These are phyloP conservation scores for Fabriciana adippe DNA, from an alignment of 2,888 invertebrate genomes.

Conservation along the genomic window DNA sequence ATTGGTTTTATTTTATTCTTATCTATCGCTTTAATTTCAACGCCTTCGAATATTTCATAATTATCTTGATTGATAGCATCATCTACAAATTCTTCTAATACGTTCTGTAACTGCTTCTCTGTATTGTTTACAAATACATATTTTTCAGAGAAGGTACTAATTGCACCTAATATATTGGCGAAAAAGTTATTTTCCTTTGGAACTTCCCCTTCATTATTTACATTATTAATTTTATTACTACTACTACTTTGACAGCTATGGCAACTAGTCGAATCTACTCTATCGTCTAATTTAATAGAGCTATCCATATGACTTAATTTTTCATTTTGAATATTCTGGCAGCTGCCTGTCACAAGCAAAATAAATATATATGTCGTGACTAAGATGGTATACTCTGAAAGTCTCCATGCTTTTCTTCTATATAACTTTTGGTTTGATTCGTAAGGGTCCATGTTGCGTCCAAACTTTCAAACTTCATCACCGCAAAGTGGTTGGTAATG, in stretches of 20 bases:
- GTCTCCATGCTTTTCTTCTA: conserved; percentile 63
- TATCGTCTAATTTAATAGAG: conserved; percentile 64
- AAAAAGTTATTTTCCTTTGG: conserved; percentile 46
- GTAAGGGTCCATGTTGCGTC: conserved; percentile 61
- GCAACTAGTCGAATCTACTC: conserved; percentile 69
- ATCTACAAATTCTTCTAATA: conserved; percentile 82
- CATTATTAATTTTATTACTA: conserved; percentile 47
- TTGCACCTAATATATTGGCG: conserved; percentile 57
- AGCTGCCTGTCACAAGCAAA: conserved; percentile 54
- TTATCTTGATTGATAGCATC: conserved; percentile 78
- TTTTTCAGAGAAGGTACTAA: conserved; percentile 59
- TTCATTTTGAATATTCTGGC: conserved; percentile 55
- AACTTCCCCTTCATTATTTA: conserved; percentile 38
- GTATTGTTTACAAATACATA: conserved; percentile 65
- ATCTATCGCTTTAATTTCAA: conserved; percentile 71
- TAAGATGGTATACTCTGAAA: conserved; percentile 50
- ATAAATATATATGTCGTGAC: conserved; percentile 60
- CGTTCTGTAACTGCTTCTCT: conserved; percentile 67
- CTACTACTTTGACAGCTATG: conserved; percentile 73
- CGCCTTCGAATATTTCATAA: conserved; percentile 82
- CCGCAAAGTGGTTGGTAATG: conserved; percentile 46
- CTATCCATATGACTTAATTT: conserved; percentile 56
- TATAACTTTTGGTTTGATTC: conserved; percentile 48
- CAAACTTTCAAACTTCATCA: conserved; percentile 64
- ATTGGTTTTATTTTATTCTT: conserved; percentile 38